Base-by-base conservation (phyloP, 1,140 invertebrate genomes). In the Pachypsylla venusta region DNA sequence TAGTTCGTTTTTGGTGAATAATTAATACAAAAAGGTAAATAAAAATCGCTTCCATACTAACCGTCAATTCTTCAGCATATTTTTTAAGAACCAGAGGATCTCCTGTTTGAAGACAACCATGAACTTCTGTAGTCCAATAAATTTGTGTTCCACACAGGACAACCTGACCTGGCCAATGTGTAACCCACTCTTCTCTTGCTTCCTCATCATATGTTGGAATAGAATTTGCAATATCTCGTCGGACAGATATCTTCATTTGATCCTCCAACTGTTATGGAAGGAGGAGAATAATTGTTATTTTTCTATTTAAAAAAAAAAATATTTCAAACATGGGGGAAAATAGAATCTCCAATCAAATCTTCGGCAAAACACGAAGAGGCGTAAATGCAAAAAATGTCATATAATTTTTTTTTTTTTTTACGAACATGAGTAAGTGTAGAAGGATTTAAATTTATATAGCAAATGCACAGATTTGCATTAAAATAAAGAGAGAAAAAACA, bases 91-190 rank as follows among this genome's bases (percentile, higher is more conserved):
- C 70, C 26, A 70, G 71, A 27, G 73, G 66, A 64, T 77, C 76
- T 30, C 78, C 75, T 1, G 75, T 77, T 61, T 76, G 74, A 24
- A 92, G 74, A 58, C 77, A 77, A 64, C 78, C 76, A 61, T 90
- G 83, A 5, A 90, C 83, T 63, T 85, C 83, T 1, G 79, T 70
- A 2, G 90, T 92, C 91, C 92, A 95, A 70, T 85, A 91, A 56
- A 92, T 83, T 73, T 90, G 87, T 0, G 87, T 85, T 14, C 94
- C 85, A 65, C 86, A 85, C 2, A 96, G 73, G 0, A 85, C 76
- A 20, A 81, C 76, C 80, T 95, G 93, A 26, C 92, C 90, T 40
- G 89, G 86, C 89, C 90, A 94, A 22, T 77, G 75, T 40, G 77
- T 72, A 1, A 93, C 82, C 90, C 92, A 94, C 16, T 82, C 73